Percentiles rank a stretch among this genome's conserved stretches.
phyloP scores from a whole-genome alignment of 2,888 invertebrate genomes.

The Cheilosia scutellata region DNA sequence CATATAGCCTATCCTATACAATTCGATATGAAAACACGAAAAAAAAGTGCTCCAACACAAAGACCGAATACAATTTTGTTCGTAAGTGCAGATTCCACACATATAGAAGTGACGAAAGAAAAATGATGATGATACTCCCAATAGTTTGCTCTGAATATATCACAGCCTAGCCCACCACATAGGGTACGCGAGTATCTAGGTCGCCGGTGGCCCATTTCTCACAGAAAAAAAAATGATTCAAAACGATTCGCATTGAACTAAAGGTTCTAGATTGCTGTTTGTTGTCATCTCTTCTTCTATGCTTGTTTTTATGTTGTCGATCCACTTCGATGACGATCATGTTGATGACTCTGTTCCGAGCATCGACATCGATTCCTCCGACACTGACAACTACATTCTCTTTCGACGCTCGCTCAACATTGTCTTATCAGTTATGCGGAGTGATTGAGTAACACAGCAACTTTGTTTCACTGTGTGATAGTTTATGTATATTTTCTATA shows the following conservation, averaged over 20 bases:
- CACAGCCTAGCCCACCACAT: conserved; percentile 39
- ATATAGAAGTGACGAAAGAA: conserved; percentile 70
- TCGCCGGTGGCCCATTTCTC: conserved; percentile 72
- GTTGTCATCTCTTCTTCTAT: conserved; percentile 25
- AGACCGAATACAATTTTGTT: conserved; percentile 34
- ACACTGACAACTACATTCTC: conserved; percentile 52
- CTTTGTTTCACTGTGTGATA: conserved; percentile 44
- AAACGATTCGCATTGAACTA: conserved; percentile 69
- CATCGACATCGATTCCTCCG: conserved; percentile 18
- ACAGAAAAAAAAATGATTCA: conserved; percentile 55
- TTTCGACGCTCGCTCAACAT: conserved; percentile 50
- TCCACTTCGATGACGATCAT: conserved; percentile 56
- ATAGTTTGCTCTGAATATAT: conserved; percentile 54
- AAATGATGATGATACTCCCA: conserved; percentile 59
- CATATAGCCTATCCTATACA: not conserved
- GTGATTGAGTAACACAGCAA: conserved; percentile 56
- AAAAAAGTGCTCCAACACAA: conserved; percentile 18
- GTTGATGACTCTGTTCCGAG: conserved; percentile 31
- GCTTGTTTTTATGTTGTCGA: conserved; percentile 29
- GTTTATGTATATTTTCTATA: not conserved
- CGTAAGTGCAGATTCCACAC: conserved; percentile 65
- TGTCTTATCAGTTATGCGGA: conserved; percentile 59
- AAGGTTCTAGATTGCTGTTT: conserved; percentile 62
- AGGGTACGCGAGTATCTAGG: conserved; percentile 51
- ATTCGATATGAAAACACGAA: conserved; percentile 32